Evolutionary conservation across 2,113 vertebrate species (phyloP), one percentile per base, ranked within the genome.

Genomic region (Archilochus colubris): DNA sequence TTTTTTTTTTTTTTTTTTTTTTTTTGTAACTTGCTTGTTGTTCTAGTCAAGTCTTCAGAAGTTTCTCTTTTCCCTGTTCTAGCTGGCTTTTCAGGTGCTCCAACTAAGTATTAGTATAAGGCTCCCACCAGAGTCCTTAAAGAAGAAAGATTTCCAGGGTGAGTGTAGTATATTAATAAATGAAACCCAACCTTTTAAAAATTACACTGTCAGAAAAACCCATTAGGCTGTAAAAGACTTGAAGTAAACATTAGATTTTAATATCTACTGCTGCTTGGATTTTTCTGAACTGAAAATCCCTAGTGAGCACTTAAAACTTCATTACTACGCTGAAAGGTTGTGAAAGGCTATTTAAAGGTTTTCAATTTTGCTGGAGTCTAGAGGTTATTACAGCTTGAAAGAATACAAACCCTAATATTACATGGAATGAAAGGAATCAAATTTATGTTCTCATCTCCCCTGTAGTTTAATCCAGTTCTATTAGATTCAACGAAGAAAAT

Each of bases 281-380:
- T 97, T 98, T 98, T 97, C 97, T 97, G 97, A 98, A 98, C 97
- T 96, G 97, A 95, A 98, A 98, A 97, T 98, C 98, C 97, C 98
- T 25, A 89, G 97, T 95, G 98, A 98, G 96, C 97, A 97, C 97
- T 98, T 98, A 98, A 98, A 98, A 98, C 98, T 98, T 98, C 98
- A 98, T 98, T 98, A 98, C 96, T 96, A 96, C 94, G 75, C 89
- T 97, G 96, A 98, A 98, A 98, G 97, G 97, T 97, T 98, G 97
- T 98, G 97, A 98, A 98, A 98, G 97, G 97, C 97, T 98, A 97
- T 98, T 98, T 98, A 98, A 98, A 97, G 97, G 97, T 98, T 98
- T 98, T 98, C 97, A 97, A 98, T 98, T 98, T 98, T 98, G 97
- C 94, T 97, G 97, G 97, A 98, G 98, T 98, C 97, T 97, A 98